Conservation (phyloP, 2,113 vertebrate genomes). For the Tamias sibiricus region DNA sequence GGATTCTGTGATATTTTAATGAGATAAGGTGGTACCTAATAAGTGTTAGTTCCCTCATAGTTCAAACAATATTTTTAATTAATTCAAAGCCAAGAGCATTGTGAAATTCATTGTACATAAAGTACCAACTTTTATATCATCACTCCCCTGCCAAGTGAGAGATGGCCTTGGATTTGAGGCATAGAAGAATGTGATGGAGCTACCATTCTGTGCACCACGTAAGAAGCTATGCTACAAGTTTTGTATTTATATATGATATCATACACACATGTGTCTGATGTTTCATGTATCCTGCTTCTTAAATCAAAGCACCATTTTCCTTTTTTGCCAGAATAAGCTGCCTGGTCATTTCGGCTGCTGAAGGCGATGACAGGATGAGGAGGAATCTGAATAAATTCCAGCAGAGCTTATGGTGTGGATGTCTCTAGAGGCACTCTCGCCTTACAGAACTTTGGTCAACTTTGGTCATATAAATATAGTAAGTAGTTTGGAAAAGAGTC, state of each 20-base stretch:
- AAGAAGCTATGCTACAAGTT: not conserved
- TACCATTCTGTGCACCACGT: not conserved
- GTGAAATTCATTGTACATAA: not conserved
- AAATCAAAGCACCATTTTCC: not conserved
- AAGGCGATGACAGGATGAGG: not conserved
- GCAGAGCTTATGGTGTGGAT: rapidly evolving
- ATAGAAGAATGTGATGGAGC: not conserved
- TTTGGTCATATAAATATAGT: not conserved
- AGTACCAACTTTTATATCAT: not conserved
- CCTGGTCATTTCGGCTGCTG: not conserved
- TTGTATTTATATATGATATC: not conserved
- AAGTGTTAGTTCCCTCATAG: not conserved
- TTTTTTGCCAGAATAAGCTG: not conserved
- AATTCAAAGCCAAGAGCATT: not conserved
- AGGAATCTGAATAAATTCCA: not conserved
- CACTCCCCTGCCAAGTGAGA: not conserved
- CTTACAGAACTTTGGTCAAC: not conserved
- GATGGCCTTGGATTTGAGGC: not conserved
- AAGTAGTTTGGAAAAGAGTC: not conserved
- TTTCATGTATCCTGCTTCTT: not conserved
- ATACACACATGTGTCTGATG: not conserved
- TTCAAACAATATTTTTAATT: not conserved
- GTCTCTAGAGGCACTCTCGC: not conserved
- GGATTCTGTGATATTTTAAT: not conserved
- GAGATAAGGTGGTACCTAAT: not conserved